Base-by-base conservation (phyloP, 1,140 invertebrate species). In the Diuraphis noxia region DNA sequence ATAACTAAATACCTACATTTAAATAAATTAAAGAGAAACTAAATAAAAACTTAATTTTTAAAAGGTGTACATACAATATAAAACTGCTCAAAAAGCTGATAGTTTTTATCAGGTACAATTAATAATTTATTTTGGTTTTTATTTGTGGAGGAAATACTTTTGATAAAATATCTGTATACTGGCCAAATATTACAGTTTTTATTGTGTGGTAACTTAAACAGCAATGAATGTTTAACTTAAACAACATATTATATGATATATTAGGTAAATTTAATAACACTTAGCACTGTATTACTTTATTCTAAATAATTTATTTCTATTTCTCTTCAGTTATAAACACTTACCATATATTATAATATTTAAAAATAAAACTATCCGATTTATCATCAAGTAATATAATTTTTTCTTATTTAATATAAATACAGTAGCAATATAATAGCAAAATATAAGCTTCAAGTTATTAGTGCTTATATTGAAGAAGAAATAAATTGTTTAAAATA, bases 111-210 rank as follows among this genome's bases (percentile, higher is more conserved):
- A 91, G 89, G 89, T 91, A 91, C 89, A 91, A 79, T 82, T 82
- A 90, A 79, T 43, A 82, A 82, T 79, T 77, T 79, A 19, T 72
- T 43, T 89, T 79, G 56, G 72, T 79, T 89, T 46, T 91, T 91
- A 91, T 91, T 25, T 82, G 82, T 40, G 89, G 89, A 91, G 89
- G 43, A 91, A 81, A 91, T 91, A 91, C 89, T 82, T 91, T 40
- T 56, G 30, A 77, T 89, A 89, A 49, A 36, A 52, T 88, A 90
- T 77, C 40, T 46, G 63, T 90, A 72, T 91, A 91, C 89, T 91
- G 89, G 89, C 72, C 89, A 91, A 91, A 46, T 81, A 77, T 90
- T 90, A 81, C 63, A 90, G 25, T 82, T 81, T 91, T 91, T 49
- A 91, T 38, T 82, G 77, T 19, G 41, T 81, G 89, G 89, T 91